Evolutionary conservation across 2,888 invertebrate genomes (phyloP).

Genomic region (Colletes collaris): DNA sequence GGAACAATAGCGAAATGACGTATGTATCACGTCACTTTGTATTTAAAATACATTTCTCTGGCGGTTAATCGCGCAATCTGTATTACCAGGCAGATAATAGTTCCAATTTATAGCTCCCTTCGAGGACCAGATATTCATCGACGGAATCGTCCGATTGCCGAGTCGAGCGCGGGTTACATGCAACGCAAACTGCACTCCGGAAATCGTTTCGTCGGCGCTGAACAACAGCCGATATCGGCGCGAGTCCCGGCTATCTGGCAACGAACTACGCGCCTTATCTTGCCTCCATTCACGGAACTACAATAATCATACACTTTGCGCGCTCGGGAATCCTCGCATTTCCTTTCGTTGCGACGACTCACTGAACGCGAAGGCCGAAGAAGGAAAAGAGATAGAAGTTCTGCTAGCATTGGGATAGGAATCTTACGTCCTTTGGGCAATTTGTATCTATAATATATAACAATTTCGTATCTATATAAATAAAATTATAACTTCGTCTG

Average conservation of each 20-base stretch:
- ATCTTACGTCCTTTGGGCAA: too few species aligned
- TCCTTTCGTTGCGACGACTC: background rate
- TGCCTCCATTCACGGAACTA: slow-evolving; percentile 35
- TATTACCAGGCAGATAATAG: slow-evolving; percentile 22
- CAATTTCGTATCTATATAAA: too few species aligned
- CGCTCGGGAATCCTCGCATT: slow-evolving; percentile 2
- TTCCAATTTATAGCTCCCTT: slow-evolving; percentile 30
- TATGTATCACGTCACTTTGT: background rate
- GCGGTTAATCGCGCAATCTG: slow-evolving; percentile 16
- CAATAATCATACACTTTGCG: slow-evolving; percentile 41
- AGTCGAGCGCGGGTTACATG: background rate
- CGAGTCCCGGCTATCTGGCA: slow-evolving; percentile 17
- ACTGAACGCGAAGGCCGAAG: too few species aligned
- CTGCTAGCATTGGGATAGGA: too few species aligned
- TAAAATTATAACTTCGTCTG: too few species aligned
- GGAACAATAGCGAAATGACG: slow-evolving; percentile 20
- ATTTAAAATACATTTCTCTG: slow-evolving; percentile 1
- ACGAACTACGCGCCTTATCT: slow-evolving; percentile 41
- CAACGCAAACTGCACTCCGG: slow-evolving; percentile 24
- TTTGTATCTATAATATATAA: too few species aligned
- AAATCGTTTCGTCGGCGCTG: slow-evolving; percentile 26
- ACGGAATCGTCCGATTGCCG: slow-evolving; percentile 22
- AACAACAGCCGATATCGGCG: slow-evolving; percentile 42
- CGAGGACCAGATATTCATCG: slow-evolving; percentile 32
- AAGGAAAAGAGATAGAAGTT: background rate